These are phyloP conservation scores for Drosophila pseudotalamancana DNA, from an alignment of 2,888 invertebrate genomes.

Conservation along the genomic window DNA sequence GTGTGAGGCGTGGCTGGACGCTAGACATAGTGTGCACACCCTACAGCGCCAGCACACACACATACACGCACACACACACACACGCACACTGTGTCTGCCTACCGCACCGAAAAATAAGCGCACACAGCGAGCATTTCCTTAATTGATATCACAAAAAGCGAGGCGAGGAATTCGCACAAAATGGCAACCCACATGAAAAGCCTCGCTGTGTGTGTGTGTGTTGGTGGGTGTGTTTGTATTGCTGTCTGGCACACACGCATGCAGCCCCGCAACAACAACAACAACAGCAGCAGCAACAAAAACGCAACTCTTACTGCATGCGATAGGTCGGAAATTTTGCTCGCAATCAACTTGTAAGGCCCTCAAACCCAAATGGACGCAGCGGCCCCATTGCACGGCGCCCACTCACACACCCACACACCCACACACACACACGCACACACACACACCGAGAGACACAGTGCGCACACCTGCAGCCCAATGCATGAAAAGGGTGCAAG, in stretches of 20 bases:
- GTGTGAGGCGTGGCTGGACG: slow-evolving; percentile 56
- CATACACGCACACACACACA: background rate
- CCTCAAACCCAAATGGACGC: slow-evolving; percentile 41
- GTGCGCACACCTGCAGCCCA: slow-evolving; percentile 50
- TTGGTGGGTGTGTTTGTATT: slow-evolving; percentile 28
- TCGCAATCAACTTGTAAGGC: slow-evolving; percentile 63
- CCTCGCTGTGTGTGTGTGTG: slow-evolving; percentile 2
- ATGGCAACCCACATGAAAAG: slow-evolving; percentile 55
- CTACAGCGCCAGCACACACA: background rate
- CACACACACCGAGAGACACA: slow-evolving; percentile 6
- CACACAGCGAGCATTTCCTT: slow-evolving; percentile 74
- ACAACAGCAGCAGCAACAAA: slow-evolving; percentile 45
- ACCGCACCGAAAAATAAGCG: slow-evolving; percentile 53
- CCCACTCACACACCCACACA: background rate
- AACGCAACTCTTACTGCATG: slow-evolving; percentile 71
- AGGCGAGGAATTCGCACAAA: slow-evolving; percentile 72
- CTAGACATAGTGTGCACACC: slow-evolving; percentile 26
- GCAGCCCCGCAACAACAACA: slow-evolving; percentile 39
- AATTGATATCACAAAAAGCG: slow-evolving; percentile 81
- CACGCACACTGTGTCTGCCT: slow-evolving; percentile 25
- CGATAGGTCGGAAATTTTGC: slow-evolving; percentile 76
- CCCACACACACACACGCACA: background rate
- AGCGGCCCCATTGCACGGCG: slow-evolving; percentile 12
- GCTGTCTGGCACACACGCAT: slow-evolving; percentile 55
- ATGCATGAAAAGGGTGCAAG: slow-evolving; percentile 53